Evolutionary conservation across 2,113 vertebrate genomes (phyloP).

Genomic region (Halcyon senegalensis): DNA sequence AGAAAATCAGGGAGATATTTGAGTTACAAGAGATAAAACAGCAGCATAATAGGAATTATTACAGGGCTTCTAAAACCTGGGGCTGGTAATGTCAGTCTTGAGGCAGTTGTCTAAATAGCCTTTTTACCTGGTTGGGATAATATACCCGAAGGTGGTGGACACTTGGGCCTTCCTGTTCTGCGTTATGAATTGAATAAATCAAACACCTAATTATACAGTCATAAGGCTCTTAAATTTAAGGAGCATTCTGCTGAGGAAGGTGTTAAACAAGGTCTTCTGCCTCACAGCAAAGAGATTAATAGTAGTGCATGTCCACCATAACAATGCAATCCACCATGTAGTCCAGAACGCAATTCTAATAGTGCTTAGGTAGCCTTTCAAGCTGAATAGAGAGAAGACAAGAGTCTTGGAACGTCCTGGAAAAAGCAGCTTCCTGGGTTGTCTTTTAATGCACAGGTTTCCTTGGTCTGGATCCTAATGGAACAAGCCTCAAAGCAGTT

Average conservation of each 20-base stretch:
- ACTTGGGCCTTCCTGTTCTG: too few relatives aligned
- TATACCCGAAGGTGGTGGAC: neutral
- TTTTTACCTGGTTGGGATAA: neutral
- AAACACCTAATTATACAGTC: too few relatives aligned
- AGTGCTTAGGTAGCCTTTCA: neutral
- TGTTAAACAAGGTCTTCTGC: too few relatives aligned
- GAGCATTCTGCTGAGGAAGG: too few relatives aligned
- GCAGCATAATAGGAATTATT: neutral
- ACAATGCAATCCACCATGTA: neutral
- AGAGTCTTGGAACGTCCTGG: neutral
- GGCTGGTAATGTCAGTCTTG: neutral
- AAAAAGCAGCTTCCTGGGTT: neutral
- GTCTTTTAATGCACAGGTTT: neutral
- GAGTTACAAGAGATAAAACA: neutral
- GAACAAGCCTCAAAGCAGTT: neutral
- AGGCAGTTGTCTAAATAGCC: neutral
- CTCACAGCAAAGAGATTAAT: too few relatives aligned
- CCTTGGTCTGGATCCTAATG: neutral
- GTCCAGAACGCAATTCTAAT: neutral
- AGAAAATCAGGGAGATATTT: neutral
- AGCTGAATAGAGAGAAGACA: neutral
- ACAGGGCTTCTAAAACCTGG: neutral
- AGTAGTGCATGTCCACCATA: too few relatives aligned
- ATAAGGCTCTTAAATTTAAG: too few relatives aligned
- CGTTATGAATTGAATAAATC: too few relatives aligned